Evolutionary conservation across 2,797 vertebrate genomes (phyloP).

Genomic region (Aplochiton taeniatus): DNA sequence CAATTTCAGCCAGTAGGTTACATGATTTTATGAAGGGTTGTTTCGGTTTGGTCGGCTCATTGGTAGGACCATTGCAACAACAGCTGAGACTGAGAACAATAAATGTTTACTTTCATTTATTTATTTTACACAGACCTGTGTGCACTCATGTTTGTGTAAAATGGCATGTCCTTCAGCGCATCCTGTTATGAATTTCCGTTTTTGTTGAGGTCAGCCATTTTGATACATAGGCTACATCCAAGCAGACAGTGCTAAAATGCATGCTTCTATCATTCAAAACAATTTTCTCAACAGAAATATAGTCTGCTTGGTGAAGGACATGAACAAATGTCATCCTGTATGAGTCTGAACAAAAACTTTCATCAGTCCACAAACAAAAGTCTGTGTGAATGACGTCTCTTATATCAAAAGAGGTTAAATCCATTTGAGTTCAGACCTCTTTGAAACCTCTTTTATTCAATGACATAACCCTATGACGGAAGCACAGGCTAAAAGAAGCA

Average conservation of each 20-base stretch:
- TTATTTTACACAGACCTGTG: constrained; percentile 38
- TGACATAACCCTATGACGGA: constrained; percentile 56
- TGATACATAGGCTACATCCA: constrained; percentile 16
- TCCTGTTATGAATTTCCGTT: constrained; percentile 50
- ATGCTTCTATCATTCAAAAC: constrained; percentile 14
- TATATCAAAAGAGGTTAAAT: constrained; percentile 24
- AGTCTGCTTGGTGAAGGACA: constrained; percentile 16
- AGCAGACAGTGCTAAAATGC: constrained; percentile 21
- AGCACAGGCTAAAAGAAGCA: constrained; percentile 47
- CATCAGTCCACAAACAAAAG: neutral
- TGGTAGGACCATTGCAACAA: neutral
- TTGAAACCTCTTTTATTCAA: constrained; percentile 51
- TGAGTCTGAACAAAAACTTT: neutral
- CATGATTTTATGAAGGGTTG: no score
- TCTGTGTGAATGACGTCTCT: constrained; percentile 6
- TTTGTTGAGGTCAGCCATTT: constrained; percentile 23
- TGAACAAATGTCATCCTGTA: neutral
- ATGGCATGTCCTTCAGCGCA: constrained; percentile 45
- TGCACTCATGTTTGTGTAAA: constrained; percentile 41
- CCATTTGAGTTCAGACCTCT: constrained; percentile 40
- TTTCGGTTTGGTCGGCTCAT: no score
- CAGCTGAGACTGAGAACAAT: neutral
- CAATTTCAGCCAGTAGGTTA: no score
- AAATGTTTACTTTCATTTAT: constrained; percentile 19
- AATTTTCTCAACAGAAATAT: constrained; percentile 38